phyloP scores from a whole-genome alignment of 2,797 vertebrate species.

The Paramormyrops hopkinsi region DNA sequence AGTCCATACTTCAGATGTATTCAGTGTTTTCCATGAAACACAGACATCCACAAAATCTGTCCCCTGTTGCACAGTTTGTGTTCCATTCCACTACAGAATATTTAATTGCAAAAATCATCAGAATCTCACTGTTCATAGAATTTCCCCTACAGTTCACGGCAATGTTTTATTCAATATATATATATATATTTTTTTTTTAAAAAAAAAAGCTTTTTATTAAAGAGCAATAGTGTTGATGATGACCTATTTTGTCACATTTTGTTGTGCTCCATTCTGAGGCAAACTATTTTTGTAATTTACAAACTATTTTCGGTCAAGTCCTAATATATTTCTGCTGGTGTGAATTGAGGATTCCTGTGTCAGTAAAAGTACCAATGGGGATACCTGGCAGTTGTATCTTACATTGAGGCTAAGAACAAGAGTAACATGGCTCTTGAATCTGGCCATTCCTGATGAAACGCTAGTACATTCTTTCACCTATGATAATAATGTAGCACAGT shows the following conservation, averaged over 20 bases:
- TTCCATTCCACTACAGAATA: not conserved
- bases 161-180: not conserved
- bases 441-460: not conserved
- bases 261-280: not conserved
- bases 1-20: not conserved
- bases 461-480: not conserved
- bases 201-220: not conserved
- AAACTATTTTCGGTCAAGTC: not conserved
- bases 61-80: not conserved
- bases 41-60: not conserved
- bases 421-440: not conserved
- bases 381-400: not conserved
- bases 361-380: not conserved
- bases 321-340: not conserved
- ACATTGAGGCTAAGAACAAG: not conserved
- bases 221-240: not conserved
- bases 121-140: not conserved
- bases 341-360: not conserved
- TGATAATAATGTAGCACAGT: not conserved
- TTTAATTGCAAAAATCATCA: not conserved
- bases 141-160: not conserved
- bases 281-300: not conserved
- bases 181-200: not conserved
- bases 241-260: not conserved
- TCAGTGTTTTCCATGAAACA: not conserved